A percentile compares a stretch with the other conserved stretches of the same genome.
Evolutionary conservation across 2,797 vertebrate genomes (phyloP).

Genomic region (Cetoscarus ocellatus): DNA sequence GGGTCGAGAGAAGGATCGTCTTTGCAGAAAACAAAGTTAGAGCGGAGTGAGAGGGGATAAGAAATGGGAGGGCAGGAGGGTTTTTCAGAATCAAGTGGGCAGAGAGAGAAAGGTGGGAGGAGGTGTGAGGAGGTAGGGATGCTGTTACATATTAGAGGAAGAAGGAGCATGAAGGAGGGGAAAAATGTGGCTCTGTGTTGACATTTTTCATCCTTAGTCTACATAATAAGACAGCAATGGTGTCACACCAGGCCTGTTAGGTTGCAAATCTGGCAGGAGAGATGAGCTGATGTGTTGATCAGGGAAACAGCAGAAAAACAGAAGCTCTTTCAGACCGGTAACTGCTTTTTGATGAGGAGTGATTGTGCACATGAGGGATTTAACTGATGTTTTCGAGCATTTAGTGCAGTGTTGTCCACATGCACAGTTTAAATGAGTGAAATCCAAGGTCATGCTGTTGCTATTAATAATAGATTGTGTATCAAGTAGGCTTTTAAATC

Average conservation of each 20-base stretch:
- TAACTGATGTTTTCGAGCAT: too few relatives aligned
- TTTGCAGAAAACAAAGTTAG: constrained; percentile 57
- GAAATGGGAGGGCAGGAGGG: constrained; percentile 9
- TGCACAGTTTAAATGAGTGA: too few relatives aligned
- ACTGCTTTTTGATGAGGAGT: background rate
- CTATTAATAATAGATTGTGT: too few relatives aligned
- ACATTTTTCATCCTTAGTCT: background rate
- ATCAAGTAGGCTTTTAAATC: too few relatives aligned
- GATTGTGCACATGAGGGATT: background rate
- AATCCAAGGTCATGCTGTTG: too few relatives aligned
- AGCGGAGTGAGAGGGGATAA: constrained; percentile 39
- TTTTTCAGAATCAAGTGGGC: constrained; percentile 42
- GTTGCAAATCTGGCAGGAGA: background rate
- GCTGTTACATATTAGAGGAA: constrained; percentile 5
- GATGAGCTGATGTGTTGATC: background rate
- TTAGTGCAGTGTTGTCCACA: too few relatives aligned
- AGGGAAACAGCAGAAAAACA: background rate
- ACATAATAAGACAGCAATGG: background rate
- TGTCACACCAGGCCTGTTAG: background rate
- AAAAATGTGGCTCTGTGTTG: background rate
- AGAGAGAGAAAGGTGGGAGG: constrained; percentile 51
- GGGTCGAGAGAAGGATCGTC: constrained; percentile 29
- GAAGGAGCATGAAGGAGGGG: background rate
- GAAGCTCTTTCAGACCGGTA: background rate
- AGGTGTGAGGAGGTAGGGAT: constrained; percentile 31